These are phyloP conservation scores for Zosterops borbonicus DNA, from an alignment of 2,113 vertebrate genomes.

Conservation along the genomic window DNA sequence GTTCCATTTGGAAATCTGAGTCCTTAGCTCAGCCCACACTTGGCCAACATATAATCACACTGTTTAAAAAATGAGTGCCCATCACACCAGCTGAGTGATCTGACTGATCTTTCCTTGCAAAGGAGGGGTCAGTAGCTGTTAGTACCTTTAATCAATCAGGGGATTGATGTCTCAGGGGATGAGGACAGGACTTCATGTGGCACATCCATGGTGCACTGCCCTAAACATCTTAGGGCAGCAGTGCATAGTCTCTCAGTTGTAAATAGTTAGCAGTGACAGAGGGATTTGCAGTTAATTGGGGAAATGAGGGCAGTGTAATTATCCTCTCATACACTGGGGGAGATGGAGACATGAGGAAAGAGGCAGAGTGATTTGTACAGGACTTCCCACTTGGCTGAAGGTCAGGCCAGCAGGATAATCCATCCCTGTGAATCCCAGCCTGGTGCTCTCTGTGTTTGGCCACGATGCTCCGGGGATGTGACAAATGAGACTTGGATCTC, in stretches of 20 bases:
- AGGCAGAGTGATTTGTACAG: neutral
- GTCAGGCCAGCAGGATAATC: neutral
- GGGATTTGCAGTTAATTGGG: neutral
- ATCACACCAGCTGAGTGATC: conserved; percentile 1
- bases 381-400: neutral
- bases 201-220: fast-evolving
- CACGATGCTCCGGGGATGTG: neutral
- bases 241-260: neutral
- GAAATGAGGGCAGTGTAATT: neutral
- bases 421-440: neutral
- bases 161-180: neutral
- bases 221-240: neutral
- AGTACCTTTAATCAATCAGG: neutral
- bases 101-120: neutral
- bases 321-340: neutral
- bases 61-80: conserved; percentile 18
- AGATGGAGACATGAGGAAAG: neutral
- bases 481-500: neutral
- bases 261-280: neutral
- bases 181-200: neutral
- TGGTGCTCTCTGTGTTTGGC: neutral
- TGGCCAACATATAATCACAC: neutral
- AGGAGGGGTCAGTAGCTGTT: neutral
- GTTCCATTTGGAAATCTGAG: neutral
- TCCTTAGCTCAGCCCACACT: neutral